Evolutionary conservation across 2,888 invertebrate species (phyloP), one percentile per base, ranked within the genome.

Genomic region (Diploptera punctata): DNA sequence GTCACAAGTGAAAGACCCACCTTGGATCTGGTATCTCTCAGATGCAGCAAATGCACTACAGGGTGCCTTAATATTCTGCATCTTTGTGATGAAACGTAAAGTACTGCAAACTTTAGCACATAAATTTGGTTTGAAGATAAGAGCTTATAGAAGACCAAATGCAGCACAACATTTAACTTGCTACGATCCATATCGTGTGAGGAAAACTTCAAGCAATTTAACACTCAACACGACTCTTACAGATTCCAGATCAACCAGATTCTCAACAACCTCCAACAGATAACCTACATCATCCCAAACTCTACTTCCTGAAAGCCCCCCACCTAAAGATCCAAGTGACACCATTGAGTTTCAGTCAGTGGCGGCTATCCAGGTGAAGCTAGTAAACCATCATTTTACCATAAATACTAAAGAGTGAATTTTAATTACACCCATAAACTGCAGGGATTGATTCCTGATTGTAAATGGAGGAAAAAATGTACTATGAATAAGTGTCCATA

Each of bases 1-100:
- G 3, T 87, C 87, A 1, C 76, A 89, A 29, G 73, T 77, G 19
- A 60, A 77, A 61, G 68, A 75, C 19, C 29, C 72, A 0, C 31
- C 76, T 9, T 68, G 78, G 3, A 0, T 68, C 0, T 82, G 81
- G 80, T 84, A 86, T 75, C 81, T 88, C 10, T 85, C 89, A 44
- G 93, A 93, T 80, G 85, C 86, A 1, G 83, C 90, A 73, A 93
- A 92, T 79, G 87, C 89, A 70, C 84, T 93, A 43, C 91, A 92
- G 78, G 92, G 92, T 7, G 86, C 90, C 16, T 85, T 91, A 67
- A 88, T 92, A 44, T 88, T 91, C 79, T 85, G 86, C 43, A 87
- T 91, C 71, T 91, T 90, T 77, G 88, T 91, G 10, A 85, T 91
- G 77, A 93, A 93, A 79, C 87, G 85, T 24, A 89, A 90, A 77